Evolutionary conservation across 1,140 invertebrate species (phyloP).

Genomic region (Trachymyrmex septentrionalis): DNA sequence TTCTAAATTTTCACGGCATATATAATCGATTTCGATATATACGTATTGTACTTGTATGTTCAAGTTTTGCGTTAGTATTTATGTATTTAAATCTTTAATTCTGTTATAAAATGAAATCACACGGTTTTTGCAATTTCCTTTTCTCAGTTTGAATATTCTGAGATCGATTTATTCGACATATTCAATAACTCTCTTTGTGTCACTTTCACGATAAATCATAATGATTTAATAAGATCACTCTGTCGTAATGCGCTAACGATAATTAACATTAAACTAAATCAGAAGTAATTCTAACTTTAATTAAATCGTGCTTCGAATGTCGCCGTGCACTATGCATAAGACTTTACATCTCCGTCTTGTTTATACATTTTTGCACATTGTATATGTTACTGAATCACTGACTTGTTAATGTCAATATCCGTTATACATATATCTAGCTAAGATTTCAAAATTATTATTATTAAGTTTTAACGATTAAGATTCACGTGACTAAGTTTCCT

Average conservation of each 20-base stretch:
- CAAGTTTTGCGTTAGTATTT: constrained; percentile 16
- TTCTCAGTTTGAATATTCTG: not conserved
- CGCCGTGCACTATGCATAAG: not conserved
- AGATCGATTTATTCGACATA: not conserved
- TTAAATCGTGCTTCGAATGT: not conserved
- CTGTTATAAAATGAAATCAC: not conserved
- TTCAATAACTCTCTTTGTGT: constrained; percentile 5
- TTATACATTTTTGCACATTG: constrained; percentile 33
- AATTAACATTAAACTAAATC: constrained; percentile 12
- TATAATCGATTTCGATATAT: not conserved
- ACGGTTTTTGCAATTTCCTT: not conserved
- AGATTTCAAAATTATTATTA: constrained; percentile 25
- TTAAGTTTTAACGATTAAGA: constrained; percentile 2
- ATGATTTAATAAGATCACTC: not conserved
- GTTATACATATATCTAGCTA: not conserved
- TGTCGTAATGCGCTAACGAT: not conserved
- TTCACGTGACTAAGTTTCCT: constrained; percentile 11
- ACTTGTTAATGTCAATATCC: constrained; percentile 29
- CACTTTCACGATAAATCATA: not conserved
- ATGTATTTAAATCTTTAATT: constrained; percentile 30
- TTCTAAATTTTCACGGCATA: constrained; percentile 21
- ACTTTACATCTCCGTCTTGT: constrained; percentile 28
- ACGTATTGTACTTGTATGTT: not conserved
- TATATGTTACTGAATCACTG: constrained; percentile 45
- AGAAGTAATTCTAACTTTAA: constrained; percentile 20